Conservation (phyloP, 2,113 vertebrate species). For the Bettongia penicillata region DNA sequence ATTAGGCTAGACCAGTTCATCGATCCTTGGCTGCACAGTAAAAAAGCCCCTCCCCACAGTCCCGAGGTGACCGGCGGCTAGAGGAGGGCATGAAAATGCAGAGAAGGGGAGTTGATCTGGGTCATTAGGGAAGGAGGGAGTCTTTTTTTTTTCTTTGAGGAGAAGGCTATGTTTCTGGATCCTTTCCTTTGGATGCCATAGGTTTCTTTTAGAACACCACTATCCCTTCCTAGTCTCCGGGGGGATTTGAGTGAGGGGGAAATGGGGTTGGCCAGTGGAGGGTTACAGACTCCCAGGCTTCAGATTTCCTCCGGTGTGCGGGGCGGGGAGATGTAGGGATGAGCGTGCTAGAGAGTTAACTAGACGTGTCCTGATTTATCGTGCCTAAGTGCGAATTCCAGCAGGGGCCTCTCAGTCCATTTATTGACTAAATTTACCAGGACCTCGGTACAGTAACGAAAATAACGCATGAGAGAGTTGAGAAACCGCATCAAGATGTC, state of each 20-base stretch:
- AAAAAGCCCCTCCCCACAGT: neutral
- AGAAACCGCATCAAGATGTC: neutral
- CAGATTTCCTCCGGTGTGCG: neutral
- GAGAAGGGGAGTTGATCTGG: neutral
- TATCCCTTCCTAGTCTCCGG: neutral
- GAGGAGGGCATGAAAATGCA: neutral
- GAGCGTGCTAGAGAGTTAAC: neutral
- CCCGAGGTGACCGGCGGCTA: neutral
- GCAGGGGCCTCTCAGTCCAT: neutral
- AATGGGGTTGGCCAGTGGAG: neutral
- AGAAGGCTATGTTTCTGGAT: neutral
- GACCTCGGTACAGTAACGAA: neutral
- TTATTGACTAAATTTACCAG: neutral
- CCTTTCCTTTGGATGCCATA: neutral
- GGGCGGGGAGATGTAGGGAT: neutral
- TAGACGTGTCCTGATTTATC: conserved; percentile 3
- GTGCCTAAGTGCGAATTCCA: neutral
- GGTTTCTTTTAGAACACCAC: neutral
- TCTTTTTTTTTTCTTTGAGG: neutral
- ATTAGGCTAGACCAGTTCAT: neutral
- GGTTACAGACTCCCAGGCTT: neutral
- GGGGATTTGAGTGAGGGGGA: neutral
- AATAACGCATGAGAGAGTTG: neutral
- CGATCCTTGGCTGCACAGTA: neutral
- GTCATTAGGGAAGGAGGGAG: neutral